Evolutionary conservation across 2,113 vertebrate species (phyloP).

Genomic region (Cebus imitator): DNA sequence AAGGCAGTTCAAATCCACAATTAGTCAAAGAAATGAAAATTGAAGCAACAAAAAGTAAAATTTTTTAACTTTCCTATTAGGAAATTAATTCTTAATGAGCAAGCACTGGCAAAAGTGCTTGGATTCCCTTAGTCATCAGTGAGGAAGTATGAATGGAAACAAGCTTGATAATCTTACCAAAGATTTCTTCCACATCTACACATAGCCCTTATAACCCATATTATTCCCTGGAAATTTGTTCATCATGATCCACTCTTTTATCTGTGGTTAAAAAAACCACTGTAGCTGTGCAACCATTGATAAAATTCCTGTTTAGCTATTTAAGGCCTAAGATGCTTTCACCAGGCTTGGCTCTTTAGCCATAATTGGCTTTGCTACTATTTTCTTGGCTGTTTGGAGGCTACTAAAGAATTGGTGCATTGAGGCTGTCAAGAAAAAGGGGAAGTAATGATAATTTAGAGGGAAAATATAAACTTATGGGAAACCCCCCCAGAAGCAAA

Average conservation of each 20-base stretch:
- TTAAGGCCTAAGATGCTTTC: not conserved
- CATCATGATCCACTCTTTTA: not conserved
- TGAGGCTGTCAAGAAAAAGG: not conserved
- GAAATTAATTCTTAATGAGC: not conserved
- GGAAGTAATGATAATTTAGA: not conserved
- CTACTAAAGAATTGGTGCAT: not conserved
- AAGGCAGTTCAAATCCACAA: not conserved
- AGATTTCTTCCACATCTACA: not conserved
- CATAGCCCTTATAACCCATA: not conserved
- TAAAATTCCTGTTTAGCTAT: not conserved
- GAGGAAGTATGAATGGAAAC: not conserved
- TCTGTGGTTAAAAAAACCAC: not conserved
- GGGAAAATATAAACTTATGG: too few relatives aligned
- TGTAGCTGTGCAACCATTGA: not conserved
- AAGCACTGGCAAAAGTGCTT: not conserved
- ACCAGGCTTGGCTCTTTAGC: not conserved
- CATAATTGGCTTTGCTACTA: not conserved
- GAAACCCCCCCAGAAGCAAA: not conserved
- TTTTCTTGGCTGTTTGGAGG: not conserved
- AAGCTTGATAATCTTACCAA: not conserved
- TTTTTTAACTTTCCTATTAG: not conserved
- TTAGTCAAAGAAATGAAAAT: constrained; percentile 20
- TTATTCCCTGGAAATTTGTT: not conserved
- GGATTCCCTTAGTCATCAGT: not conserved
- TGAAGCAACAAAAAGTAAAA: not conserved